Conservation (phyloP, 2,797 vertebrate species). For the Diceros bicornis region DNA sequence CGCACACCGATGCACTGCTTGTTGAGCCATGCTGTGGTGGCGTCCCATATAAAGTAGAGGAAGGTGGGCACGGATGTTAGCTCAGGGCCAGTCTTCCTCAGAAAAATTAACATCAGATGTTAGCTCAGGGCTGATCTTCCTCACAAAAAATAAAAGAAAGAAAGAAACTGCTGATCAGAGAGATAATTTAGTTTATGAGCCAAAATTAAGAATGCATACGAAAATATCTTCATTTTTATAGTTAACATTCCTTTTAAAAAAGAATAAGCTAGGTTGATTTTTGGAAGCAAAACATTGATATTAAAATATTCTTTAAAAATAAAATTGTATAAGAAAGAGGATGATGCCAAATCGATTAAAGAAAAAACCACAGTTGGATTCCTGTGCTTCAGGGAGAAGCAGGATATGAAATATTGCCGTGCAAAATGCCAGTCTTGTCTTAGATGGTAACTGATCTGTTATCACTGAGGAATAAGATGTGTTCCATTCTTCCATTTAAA, state of each 20-base stretch:
- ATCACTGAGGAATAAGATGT: slow-evolving; percentile 62
- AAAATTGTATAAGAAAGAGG: neutral
- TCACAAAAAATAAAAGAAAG: too few species aligned
- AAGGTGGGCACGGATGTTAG: too few species aligned
- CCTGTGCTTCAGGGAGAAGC: neutral
- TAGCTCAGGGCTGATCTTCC: too few species aligned
- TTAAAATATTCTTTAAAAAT: neutral
- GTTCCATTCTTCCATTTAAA: slow-evolving; percentile 62
- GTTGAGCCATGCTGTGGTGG: too few species aligned
- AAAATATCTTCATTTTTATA: neutral
- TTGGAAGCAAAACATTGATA: neutral
- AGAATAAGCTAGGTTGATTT: neutral
- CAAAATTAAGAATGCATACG: neutral
- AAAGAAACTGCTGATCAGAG: neutral
- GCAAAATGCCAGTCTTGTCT: neutral
- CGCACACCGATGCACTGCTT: too few species aligned
- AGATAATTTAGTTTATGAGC: neutral
- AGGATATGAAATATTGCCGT: neutral
- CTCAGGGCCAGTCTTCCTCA: too few species aligned
- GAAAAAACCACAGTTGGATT: neutral
- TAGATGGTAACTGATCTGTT: slow-evolving; percentile 29
- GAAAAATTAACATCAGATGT: too few species aligned
- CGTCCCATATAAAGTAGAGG: too few species aligned
- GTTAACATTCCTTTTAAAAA: neutral
- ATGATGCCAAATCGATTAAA: neutral